A percentile compares a stretch with the other conserved stretches of the same genome.
These are phyloP conservation scores for Nysson spinosus DNA, from an alignment of 2,888 invertebrate species.

Conservation along the genomic window DNA sequence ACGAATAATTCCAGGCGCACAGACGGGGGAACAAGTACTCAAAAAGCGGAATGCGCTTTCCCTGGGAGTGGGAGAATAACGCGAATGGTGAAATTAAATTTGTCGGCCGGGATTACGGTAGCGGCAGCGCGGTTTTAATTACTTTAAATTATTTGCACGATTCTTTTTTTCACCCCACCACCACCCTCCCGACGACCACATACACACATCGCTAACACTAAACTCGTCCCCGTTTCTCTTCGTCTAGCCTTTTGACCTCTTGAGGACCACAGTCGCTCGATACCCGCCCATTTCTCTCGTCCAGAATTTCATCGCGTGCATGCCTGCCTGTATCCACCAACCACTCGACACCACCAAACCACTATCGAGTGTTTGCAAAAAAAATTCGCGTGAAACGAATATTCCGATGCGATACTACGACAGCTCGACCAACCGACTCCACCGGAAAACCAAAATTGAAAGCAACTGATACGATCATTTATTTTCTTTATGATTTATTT, in stretches of 20 bases:
- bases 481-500: no score
- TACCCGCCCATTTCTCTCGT: constrained; percentile 13
- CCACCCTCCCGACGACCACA: neutral
- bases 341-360: neutral
- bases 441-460: neutral
- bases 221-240: constrained; percentile 5
- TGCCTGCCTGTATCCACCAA: neutral
- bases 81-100: constrained; percentile 66
- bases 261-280: constrained; percentile 5
- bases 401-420: constrained; percentile 39
- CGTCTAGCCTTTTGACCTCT: constrained; percentile 10
- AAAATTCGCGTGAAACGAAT: constrained; percentile 29
- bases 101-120: constrained; percentile 63
- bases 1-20: constrained; percentile 34
- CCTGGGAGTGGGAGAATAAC: constrained; percentile 38
- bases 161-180: constrained; percentile 23
- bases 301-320: constrained; percentile 5
- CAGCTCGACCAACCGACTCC: no score
- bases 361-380: constrained; percentile 7
- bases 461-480: no score
- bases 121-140: constrained; percentile 63
- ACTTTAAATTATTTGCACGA: constrained; percentile 66
- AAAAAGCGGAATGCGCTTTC: constrained; percentile 29
- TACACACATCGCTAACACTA: neutral
- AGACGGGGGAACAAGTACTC: constrained; percentile 16